These are phyloP conservation scores for Pteronotus mesoamericanus DNA, from an alignment of 2,797 vertebrate genomes.

Conservation along the genomic window DNA sequence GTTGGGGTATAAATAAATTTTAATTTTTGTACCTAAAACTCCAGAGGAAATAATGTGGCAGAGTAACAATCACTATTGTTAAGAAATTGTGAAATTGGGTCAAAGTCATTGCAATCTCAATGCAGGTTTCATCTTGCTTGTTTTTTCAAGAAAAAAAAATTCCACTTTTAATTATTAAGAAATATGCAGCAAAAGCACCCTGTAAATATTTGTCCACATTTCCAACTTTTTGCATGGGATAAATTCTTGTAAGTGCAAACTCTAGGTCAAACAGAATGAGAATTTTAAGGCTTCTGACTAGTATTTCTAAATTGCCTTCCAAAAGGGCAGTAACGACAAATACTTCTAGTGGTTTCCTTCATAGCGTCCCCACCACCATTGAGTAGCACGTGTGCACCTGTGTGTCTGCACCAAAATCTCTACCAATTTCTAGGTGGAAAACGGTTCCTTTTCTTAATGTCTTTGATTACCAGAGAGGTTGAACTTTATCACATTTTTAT, in stretches of 20 bases:
- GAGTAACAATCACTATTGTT: background rate
- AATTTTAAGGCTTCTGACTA: background rate
- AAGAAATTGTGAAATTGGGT: background rate
- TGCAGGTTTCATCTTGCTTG: background rate
- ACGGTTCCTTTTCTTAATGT: background rate
- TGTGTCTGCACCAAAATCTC: background rate
- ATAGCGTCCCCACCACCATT: background rate
- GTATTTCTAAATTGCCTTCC: background rate
- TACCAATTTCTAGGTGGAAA: background rate
- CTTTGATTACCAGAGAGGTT: background rate
- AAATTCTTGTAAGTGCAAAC: background rate
- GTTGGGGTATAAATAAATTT: background rate
- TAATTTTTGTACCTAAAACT: background rate
- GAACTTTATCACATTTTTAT: background rate
- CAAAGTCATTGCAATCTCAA: background rate
- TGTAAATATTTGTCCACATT: background rate
- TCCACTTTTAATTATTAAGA: background rate
- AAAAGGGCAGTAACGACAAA: background rate
- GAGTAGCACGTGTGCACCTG: accelerated
- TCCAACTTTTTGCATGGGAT: background rate
- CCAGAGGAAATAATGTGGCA: background rate
- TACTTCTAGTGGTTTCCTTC: too few relatives aligned
- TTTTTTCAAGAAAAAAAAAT: background rate
- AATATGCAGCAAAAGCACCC: background rate
- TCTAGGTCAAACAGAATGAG: background rate